Percentiles rank a stretch among this genome's conserved stretches.
These are phyloP conservation scores for Chrysocyon brachyurus DNA, from an alignment of 2,797 vertebrate genomes.

Conservation along the genomic window DNA sequence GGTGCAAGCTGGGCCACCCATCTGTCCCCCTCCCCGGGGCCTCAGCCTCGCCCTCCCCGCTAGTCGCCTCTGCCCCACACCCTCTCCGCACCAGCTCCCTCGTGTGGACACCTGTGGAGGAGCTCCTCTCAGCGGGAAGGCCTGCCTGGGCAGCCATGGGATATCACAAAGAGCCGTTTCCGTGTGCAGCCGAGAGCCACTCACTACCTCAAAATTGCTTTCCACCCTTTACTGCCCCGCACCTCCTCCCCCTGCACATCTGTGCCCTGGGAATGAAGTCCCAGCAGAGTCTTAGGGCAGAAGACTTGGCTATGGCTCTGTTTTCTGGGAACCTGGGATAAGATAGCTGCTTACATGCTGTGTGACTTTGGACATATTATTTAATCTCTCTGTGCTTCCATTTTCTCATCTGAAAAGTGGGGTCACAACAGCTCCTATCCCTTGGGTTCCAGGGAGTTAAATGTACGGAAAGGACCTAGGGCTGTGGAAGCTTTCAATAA, in stretches of 20 bases:
- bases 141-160: rapidly evolving
- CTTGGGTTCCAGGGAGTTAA: neutral
- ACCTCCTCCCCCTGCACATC: too few species aligned
- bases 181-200: rapidly evolving
- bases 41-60: neutral
- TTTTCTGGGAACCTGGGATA: neutral
- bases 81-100: neutral
- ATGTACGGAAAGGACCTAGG: neutral
- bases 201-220: neutral
- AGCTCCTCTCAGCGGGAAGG: neutral
- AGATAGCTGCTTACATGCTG: neutral
- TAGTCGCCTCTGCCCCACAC: neutral
- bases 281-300: neutral
- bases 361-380: neutral
- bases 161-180: neutral
- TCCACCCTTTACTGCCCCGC: neutral
- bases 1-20: neutral
- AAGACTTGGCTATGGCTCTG: neutral
- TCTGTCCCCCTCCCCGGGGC: neutral
- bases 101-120: neutral
- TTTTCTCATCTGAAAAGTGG: neutral
- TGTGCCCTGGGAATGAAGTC: neutral
- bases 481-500: neutral
- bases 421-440: neutral
- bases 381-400: neutral